A percentile compares a stretch with the other conserved stretches of the same genome.
phyloP scores from a whole-genome alignment of 2,797 vertebrate species.

The Bradypodion pumilum region DNA sequence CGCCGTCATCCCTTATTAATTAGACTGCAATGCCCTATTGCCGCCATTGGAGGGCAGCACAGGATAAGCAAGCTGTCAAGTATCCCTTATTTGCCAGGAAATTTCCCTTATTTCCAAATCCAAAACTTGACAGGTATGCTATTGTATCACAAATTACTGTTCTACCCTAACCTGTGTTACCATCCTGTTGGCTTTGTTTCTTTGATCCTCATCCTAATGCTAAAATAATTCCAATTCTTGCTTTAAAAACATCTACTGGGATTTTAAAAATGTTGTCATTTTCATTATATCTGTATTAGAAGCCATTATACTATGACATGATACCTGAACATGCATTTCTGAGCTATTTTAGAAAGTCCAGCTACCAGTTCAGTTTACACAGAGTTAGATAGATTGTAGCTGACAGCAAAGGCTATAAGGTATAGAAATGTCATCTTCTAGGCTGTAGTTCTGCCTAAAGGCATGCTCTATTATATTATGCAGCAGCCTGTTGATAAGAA shows the following conservation, averaged over 20 bases:
- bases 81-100: too few relatives aligned
- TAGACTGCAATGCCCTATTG: too few relatives aligned
- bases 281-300: conserved; percentile 5
- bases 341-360: conserved; percentile 20
- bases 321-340: neutral
- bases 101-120: too few relatives aligned
- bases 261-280: neutral
- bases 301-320: neutral
- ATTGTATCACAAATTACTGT: too few relatives aligned
- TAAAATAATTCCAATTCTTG: neutral
- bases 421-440: neutral
- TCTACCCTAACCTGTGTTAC: too few relatives aligned
- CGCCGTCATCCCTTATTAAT: too few relatives aligned
- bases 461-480: conserved; percentile 15
- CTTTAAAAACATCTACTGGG: neutral
- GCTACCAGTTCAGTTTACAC: conserved; percentile 19
- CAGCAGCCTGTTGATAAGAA: neutral
- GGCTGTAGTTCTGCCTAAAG: neutral
- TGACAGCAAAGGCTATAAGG: conserved; percentile 16
- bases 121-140: too few relatives aligned
- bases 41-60: too few relatives aligned
- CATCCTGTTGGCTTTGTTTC: neutral
- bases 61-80: too few relatives aligned
- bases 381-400: neutral
- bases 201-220: neutral